Percentiles rank a stretch among this genome's conserved stretches.
phyloP scores from a whole-genome alignment of 2,113 vertebrate genomes.

The Clarias batrachus region DNA sequence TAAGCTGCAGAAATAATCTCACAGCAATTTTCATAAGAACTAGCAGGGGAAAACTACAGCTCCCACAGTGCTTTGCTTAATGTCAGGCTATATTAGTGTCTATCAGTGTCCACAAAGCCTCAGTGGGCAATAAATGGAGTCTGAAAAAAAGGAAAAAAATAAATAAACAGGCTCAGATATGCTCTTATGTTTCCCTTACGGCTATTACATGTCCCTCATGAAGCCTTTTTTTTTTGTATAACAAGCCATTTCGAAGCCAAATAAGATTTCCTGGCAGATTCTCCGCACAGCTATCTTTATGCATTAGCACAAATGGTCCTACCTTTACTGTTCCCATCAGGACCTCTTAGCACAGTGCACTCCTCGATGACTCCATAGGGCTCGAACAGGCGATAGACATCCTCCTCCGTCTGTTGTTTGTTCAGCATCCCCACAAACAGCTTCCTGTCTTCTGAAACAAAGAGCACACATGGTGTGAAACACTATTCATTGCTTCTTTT shows the following conservation, averaged over 20 bases:
- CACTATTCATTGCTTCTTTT: constrained; percentile 40
- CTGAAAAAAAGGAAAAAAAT: constrained; percentile 36
- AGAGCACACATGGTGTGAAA: constrained; percentile 61
- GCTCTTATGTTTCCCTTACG: constrained; percentile 34
- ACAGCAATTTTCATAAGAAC: constrained; percentile 68
- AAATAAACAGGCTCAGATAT: constrained; percentile 31
- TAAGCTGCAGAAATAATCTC: constrained; percentile 67
- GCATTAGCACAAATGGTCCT: constrained; percentile 48
- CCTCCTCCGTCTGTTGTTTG: constrained; percentile 98
- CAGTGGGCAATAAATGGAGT: constrained; percentile 48
- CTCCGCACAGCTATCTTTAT: constrained; percentile 33
- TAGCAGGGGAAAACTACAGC: constrained; percentile 60
- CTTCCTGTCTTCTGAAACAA: constrained; percentile 85
- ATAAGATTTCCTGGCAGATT: constrained; percentile 32
- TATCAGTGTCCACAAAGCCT: constrained; percentile 57
- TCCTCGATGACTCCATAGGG: constrained; percentile 97
- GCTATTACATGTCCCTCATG: constrained; percentile 26
- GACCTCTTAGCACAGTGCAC: constrained; percentile 94
- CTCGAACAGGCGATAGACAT: constrained; percentile 95
- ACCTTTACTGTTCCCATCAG: constrained; percentile 99
- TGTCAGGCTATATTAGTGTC: constrained; percentile 65
- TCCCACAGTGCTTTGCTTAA: constrained; percentile 62
- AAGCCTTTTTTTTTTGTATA: constrained; percentile 6
- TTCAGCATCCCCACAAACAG: constrained; percentile 99
- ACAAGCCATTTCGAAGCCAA: constrained; percentile 18